These are phyloP conservation scores for Lagenorhynchus albirostris DNA, from an alignment of 2,113 vertebrate species.

Conservation along the genomic window DNA sequence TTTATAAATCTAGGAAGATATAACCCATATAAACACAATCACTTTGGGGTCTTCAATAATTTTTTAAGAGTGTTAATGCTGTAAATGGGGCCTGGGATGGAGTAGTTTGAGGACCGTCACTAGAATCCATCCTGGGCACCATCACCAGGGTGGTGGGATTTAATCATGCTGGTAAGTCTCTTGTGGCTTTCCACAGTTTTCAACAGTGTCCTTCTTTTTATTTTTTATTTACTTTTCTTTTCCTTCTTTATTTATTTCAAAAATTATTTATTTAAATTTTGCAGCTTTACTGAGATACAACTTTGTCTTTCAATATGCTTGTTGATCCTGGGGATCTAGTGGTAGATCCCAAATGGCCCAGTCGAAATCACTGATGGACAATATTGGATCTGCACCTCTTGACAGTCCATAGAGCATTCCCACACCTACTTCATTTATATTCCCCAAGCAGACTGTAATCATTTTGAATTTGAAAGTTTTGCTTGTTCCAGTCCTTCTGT, in stretches of 20 bases:
- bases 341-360: neutral
- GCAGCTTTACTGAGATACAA: neutral
- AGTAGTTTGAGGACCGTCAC: neutral
- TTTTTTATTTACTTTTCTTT: neutral
- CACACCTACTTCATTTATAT: neutral
- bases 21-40: neutral
- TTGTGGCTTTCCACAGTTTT: neutral
- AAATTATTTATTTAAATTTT: neutral
- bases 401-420: neutral
- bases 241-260: neutral
- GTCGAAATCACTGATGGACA: neutral
- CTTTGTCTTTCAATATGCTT: neutral
- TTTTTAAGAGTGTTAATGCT: neutral
- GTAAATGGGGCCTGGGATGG: neutral
- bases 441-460: neutral
- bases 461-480: neutral
- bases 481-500: neutral
- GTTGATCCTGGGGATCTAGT: neutral
- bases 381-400: neutral
- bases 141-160: neutral
- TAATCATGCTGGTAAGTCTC: accelerated
- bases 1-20: neutral
- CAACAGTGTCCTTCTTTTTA: neutral
- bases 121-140: accelerated
- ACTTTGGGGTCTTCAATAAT: neutral